Base-by-base conservation (phyloP, 2,888 invertebrate genomes). In the Troilus luridus region DNA sequence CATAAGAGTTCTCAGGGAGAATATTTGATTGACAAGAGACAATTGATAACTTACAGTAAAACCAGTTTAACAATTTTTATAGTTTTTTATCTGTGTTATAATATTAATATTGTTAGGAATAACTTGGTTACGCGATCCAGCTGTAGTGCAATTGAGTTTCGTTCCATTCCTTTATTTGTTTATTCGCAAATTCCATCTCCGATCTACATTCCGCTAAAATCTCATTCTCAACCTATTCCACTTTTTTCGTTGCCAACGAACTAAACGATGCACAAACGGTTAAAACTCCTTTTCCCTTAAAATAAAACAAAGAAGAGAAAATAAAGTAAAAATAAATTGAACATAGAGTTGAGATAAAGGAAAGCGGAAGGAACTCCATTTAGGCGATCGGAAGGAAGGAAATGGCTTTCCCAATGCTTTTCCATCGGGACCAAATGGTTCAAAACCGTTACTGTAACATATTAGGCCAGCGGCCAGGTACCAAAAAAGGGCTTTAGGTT, bases 311-410 rank as follows among this genome's bases (percentile, higher is more conserved):
- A 81, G 81, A 19, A 54, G 14, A 56, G 41, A 64, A 8, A 64
- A 64, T 81, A 81, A 56, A 54, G 11, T 21, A 11, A 54, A 81
- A 81, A 81, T 81, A 81, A 81, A 81, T 10, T 19, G 19, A 0
- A 19, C 1, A 21, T 0, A 0, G 24, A 81, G 81, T 11, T 17
- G 41, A 19, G 54, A 81, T 54, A 81, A 56, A 81, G 81, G 54
- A n/a, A 81, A 56, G 27, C 19, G 81, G 81, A 81, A 81, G 81
- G 81, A 81, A 81, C 81, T 81, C 81, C 81, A 81, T 81, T 81
- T 81, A 81, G 54, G 54, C 81, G 81, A 81, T 81, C 81, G 81
- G 81, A 81, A 81, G 81, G 56, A 56, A 81, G 81, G 81, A 81
- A 81, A 81, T 81, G 56, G 54, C 27, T 81, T 81, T 41, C 21